Evolutionary conservation across 1,140 invertebrate genomes (phyloP).

Genomic region (Proales similis): DNA sequence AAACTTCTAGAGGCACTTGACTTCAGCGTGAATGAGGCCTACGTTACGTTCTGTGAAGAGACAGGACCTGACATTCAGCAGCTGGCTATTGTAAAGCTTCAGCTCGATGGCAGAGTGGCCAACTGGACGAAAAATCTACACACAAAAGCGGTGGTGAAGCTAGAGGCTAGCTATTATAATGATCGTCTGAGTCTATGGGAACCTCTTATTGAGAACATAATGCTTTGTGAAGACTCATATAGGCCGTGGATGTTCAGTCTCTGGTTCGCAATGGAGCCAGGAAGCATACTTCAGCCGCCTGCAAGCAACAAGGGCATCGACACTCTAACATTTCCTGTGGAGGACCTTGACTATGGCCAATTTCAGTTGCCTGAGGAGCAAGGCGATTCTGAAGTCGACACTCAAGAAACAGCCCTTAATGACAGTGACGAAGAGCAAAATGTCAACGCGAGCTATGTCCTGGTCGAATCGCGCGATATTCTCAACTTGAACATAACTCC

Average conservation of each 20-base stretch:
- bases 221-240: constrained; percentile 62
- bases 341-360: constrained; percentile 17
- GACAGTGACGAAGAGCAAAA: background rate
- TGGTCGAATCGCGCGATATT: constrained; percentile 32
- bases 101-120: constrained; percentile 7
- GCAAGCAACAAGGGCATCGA: background rate
- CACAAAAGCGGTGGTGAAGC: constrained; percentile 56
- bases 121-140: constrained; percentile 42
- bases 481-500: constrained; percentile 34
- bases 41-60: constrained; percentile 32
- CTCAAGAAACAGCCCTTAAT: background rate
- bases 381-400: background rate
- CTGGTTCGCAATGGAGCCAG: constrained; percentile 29
- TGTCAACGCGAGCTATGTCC: constrained; percentile 18
- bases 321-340: constrained; percentile 18
- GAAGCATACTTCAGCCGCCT: constrained; percentile 11
- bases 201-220: constrained; percentile 68
- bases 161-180: constrained; percentile 69
- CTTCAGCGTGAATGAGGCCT: background rate
- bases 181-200: constrained; percentile 67
- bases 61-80: constrained; percentile 7
- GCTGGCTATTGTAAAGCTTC: constrained; percentile 29
- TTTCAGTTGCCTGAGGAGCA: background rate
- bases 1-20: constrained; percentile 15
- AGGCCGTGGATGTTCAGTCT: constrained; percentile 59